phyloP scores from a whole-genome alignment of 2,888 invertebrate species.

The Malthinus seriepunctatus region DNA sequence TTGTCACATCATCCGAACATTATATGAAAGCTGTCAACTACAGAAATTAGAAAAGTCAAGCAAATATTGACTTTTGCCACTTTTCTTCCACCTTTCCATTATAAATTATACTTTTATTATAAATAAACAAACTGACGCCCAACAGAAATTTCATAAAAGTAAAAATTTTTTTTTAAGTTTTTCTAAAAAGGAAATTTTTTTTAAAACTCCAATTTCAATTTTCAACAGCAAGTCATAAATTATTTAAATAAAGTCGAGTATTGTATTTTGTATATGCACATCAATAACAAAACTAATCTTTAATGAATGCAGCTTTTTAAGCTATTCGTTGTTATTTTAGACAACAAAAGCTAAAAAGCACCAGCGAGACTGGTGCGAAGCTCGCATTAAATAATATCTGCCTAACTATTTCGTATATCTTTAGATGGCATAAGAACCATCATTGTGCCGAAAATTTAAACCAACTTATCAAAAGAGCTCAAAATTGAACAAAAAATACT shows the following conservation, averaged over 20 bases:
- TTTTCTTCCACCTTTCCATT: constrained; percentile 7
- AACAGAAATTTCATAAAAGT: not conserved
- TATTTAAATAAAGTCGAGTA: too few relatives aligned
- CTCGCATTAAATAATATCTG: not conserved
- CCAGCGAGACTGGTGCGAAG: not conserved
- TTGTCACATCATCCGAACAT: not conserved
- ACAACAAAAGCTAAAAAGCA: not conserved
- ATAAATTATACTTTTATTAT: too few relatives aligned
- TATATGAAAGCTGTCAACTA: constrained; percentile 18
- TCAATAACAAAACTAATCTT: too few relatives aligned
- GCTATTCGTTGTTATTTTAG: not conserved
- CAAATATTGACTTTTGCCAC: constrained; percentile 23
- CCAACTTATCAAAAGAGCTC: too few relatives aligned
- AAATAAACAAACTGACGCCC: not conserved
- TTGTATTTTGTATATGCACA: too few relatives aligned
- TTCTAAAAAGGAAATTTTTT: not conserved
- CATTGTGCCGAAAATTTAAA: too few relatives aligned
- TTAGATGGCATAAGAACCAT: constrained; percentile 3
- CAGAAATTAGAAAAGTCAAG: constrained; percentile 24
- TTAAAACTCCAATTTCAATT: not conserved
- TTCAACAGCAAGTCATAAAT: too few relatives aligned
- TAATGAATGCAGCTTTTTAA: not conserved
- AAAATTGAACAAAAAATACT: too few relatives aligned
- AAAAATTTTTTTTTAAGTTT: not conserved
- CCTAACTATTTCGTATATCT: not conserved